Conservation (phyloP, 1,140 invertebrate species). For the Hetaerina americana region DNA sequence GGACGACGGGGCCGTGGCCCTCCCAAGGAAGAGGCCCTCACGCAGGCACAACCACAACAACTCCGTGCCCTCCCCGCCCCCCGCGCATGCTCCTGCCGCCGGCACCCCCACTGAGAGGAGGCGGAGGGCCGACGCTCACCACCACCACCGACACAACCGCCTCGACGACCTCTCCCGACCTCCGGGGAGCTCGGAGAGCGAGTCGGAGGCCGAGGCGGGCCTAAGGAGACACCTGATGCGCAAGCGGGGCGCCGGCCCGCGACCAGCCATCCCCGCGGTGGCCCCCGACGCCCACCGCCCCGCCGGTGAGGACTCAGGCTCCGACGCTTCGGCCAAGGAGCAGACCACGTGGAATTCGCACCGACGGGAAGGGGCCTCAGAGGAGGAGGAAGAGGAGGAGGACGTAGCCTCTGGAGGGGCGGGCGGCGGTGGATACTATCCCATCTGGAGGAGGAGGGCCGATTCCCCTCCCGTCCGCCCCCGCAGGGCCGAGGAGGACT, state of each 20-base stretch:
- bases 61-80: background rate
- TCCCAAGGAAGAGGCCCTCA: background rate
- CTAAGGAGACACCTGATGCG: constrained; percentile 15
- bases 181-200: constrained; percentile 21
- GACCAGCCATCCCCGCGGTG: constrained; percentile 9
- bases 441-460: constrained; percentile 23
- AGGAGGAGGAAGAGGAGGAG: constrained; percentile 6
- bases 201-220: constrained; percentile 21
- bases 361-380: constrained; percentile 11
- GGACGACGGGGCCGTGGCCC: background rate
- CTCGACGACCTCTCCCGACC: background rate
- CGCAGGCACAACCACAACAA: background rate
- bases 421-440: constrained; percentile 23
- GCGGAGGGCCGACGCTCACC: background rate
- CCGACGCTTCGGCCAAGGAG: constrained; percentile 12
- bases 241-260: constrained; percentile 16
- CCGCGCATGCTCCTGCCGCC: background rate
- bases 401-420: too few relatives aligned
- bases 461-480: background rate
- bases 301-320: background rate
- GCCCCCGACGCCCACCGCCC: background rate
- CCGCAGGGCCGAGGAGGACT: constrained; percentile 13
- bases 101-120: background rate
- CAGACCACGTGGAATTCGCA: constrained; percentile 25
- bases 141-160: background rate